These are phyloP conservation scores for Neomorphus geoffroyi DNA, from an alignment of 2,797 vertebrate species.

Conservation along the genomic window DNA sequence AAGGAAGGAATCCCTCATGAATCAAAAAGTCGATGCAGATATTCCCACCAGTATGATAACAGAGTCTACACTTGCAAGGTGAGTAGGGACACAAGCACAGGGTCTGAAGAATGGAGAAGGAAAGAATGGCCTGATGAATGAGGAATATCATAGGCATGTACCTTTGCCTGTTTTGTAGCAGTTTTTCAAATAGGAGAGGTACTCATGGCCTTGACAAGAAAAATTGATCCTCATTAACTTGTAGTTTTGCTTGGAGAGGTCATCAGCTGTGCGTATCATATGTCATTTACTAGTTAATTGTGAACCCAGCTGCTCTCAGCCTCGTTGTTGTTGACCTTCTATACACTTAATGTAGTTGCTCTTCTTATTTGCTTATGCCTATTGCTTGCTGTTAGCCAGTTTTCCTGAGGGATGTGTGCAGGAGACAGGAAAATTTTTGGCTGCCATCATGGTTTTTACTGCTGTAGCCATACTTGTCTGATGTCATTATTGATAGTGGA, in stretches of 20 bases:
- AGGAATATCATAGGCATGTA: neutral
- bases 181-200: neutral
- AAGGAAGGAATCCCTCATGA: constrained; percentile 91
- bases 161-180: neutral
- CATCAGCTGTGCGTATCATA: neutral
- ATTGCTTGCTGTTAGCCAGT: neutral
- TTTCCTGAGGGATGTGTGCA: neutral
- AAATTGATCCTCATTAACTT: neutral
- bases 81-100: constrained; percentile 14
- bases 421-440: neutral
- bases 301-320: neutral
- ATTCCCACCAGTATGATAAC: constrained; percentile 95
- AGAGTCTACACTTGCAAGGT: constrained; percentile 97
- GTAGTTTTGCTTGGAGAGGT: neutral
- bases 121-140: neutral
- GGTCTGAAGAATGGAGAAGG: neutral
- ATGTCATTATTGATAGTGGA: neutral
- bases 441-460: neutral
- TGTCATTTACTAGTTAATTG: neutral
- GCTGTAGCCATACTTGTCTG: neutral
- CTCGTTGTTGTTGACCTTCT: neutral
- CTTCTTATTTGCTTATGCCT: neutral
- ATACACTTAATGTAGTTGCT: neutral
- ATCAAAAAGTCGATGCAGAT: constrained; percentile 93
- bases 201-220: neutral